Conservation (phyloP, 2,888 invertebrate species). For the Saturnia pavonia region DNA sequence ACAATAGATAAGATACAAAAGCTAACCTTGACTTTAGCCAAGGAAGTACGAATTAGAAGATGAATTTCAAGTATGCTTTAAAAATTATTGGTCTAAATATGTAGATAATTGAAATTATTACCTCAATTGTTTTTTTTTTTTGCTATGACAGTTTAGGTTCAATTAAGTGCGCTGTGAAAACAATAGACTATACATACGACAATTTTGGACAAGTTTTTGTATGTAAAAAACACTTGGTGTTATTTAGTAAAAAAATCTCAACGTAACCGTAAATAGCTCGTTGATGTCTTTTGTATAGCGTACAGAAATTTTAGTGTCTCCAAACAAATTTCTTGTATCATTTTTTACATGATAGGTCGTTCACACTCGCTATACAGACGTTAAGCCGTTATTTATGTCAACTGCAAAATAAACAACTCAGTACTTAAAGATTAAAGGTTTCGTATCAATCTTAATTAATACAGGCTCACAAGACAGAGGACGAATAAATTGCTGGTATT, state of each 20-base stretch:
- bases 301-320: conserved; percentile 41
- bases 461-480: conserved; percentile 53
- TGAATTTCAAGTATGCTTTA: too few relatives aligned
- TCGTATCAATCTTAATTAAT: conserved; percentile 78
- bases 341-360: conserved; percentile 41
- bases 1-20: too few relatives aligned
- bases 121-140: too few relatives aligned
- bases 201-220: too few relatives aligned
- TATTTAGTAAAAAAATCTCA: neutral
- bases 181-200: too few relatives aligned
- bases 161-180: too few relatives aligned
- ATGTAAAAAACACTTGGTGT: too few relatives aligned
- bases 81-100: too few relatives aligned
- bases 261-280: conserved; percentile 41
- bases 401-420: conserved; percentile 39
- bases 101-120: too few relatives aligned
- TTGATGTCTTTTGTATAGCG: conserved; percentile 70
- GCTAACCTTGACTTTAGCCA: too few relatives aligned
- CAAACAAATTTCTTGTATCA: conserved; percentile 35
- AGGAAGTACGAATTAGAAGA: too few relatives aligned
- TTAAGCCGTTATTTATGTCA: conserved; percentile 50
- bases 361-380: conserved; percentile 48
- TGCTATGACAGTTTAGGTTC: too few relatives aligned
- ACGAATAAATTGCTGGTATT: conserved; percentile 74
- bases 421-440: conserved; percentile 53